A percentile compares a stretch with the other conserved stretches of the same genome.
Evolutionary conservation across 1,140 invertebrate genomes (phyloP).

Genomic region (Bombus cullumanus): DNA sequence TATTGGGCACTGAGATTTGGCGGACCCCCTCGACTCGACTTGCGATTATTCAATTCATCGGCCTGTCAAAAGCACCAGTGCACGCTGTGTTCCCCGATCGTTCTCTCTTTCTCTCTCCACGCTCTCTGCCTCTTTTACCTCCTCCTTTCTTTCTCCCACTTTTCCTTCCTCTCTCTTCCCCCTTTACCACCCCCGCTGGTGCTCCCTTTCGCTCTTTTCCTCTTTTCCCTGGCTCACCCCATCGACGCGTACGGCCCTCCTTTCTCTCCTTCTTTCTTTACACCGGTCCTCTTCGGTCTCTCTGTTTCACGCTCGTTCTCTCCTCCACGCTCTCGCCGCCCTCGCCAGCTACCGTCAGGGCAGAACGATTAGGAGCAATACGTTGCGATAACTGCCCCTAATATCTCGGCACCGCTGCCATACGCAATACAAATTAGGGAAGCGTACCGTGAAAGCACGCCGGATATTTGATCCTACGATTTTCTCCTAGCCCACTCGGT

Average conservation of each 20-base stretch:
- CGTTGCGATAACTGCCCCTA: slow-evolving; percentile 81
- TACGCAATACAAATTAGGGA: slow-evolving; percentile 80
- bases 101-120: slow-evolving; percentile 62
- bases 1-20: slow-evolving; percentile 82
- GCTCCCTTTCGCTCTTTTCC: slow-evolving; percentile 21
- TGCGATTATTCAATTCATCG: slow-evolving; percentile 84
- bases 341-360: slow-evolving; percentile 52
- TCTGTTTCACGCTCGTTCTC: slow-evolving; percentile 28
- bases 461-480: slow-evolving; percentile 71
- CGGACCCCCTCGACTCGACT: slow-evolving; percentile 82
- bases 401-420: slow-evolving; percentile 77
- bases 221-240: neutral
- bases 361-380: slow-evolving; percentile 82
- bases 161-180: slow-evolving; percentile 60
- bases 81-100: slow-evolving; percentile 79
- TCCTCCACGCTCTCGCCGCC: neutral
- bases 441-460: slow-evolving; percentile 69
- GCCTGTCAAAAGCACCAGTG: slow-evolving; percentile 84
- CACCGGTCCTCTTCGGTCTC: neutral
- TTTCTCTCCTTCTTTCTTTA: slow-evolving; percentile 57
- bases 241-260: slow-evolving; percentile 56
- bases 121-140: slow-evolving; percentile 4
- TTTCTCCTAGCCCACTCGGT: slow-evolving; percentile 45
- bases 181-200: neutral
- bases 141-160: slow-evolving; percentile 55